Evolutionary conservation across 2,888 invertebrate genomes (phyloP).

Genomic region (Spodoptera exigua): DNA sequence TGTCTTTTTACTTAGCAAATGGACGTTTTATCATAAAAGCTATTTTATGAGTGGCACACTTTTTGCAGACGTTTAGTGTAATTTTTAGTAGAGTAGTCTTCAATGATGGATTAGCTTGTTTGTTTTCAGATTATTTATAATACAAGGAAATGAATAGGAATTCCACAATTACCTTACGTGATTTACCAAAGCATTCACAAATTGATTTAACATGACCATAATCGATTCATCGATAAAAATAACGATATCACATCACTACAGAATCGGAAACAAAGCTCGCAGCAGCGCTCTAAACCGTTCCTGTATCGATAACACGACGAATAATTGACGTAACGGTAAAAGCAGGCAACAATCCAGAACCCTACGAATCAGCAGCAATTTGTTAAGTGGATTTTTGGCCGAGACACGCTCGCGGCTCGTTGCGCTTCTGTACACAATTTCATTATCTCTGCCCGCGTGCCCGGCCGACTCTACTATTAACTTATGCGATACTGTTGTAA

Average conservation of each 20-base stretch:
- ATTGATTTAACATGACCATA: no score
- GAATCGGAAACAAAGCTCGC: conserved; percentile 53
- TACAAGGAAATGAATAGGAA: neutral
- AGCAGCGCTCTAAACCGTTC: conserved; percentile 71
- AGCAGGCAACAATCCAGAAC: conserved; percentile 88
- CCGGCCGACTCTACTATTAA: conserved; percentile 83
- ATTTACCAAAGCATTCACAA: neutral
- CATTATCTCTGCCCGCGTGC: conserved; percentile 87
- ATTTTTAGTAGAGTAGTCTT: conserved; percentile 40
- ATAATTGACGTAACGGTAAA: conserved; percentile 86
- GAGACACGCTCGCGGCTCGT: conserved; percentile 88
- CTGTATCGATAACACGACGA: conserved; percentile 83
- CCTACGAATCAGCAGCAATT: conserved; percentile 90
- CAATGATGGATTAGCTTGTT: conserved; percentile 31
- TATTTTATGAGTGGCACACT: conserved; percentile 52
- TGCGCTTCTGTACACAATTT: conserved; percentile 89
- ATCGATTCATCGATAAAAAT: conserved; percentile 1
- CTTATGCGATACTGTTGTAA: conserved; percentile 83
- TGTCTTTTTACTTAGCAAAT: conserved; percentile 66
- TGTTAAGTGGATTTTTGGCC: conserved; percentile 90
- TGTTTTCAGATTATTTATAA: conserved; percentile 7
- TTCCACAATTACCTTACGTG: neutral
- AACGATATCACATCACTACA: conserved; percentile 29
- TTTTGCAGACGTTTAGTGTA: conserved; percentile 38
- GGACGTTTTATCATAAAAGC: conserved; percentile 58